Conservation (phyloP, 2,888 invertebrate genomes). For the Lepidochitona cinerea region DNA sequence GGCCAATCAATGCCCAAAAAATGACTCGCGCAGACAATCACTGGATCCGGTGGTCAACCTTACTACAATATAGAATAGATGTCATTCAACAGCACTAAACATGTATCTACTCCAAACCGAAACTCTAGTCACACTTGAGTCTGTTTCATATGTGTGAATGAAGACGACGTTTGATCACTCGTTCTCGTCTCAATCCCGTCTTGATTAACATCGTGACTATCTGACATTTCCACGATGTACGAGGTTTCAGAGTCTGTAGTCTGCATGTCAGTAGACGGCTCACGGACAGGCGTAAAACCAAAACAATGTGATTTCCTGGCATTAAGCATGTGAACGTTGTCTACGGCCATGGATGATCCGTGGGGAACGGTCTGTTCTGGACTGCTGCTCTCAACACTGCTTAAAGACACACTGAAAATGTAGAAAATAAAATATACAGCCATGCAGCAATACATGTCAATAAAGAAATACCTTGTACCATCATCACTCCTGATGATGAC, state of each 20-base stretch:
- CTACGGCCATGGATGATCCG: constrained; percentile 2
- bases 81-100: no score
- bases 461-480: no score
- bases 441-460: no score
- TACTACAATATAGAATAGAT: no score
- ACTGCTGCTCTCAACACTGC: constrained; percentile 44
- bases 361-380: constrained; percentile 46
- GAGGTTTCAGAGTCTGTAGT: constrained; percentile 61
- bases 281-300: constrained; percentile 51
- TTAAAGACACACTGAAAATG: constrained; percentile 42
- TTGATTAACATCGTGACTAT: constrained; percentile 7
- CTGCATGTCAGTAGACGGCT: constrained; percentile 50
- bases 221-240: constrained; percentile 53
- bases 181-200: background rate
- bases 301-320: constrained; percentile 32
- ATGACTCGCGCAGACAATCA: no score
- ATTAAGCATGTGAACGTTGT: background rate
- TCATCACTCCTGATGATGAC: no score
- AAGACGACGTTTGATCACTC: background rate
- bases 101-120: no score
- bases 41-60: no score
- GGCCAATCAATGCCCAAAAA: no score
- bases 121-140: constrained; percentile 3
- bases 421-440: no score
- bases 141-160: background rate